Evolutionary conservation across 2,888 invertebrate genomes (phyloP).

Genomic region (Agriopis marginaria): DNA sequence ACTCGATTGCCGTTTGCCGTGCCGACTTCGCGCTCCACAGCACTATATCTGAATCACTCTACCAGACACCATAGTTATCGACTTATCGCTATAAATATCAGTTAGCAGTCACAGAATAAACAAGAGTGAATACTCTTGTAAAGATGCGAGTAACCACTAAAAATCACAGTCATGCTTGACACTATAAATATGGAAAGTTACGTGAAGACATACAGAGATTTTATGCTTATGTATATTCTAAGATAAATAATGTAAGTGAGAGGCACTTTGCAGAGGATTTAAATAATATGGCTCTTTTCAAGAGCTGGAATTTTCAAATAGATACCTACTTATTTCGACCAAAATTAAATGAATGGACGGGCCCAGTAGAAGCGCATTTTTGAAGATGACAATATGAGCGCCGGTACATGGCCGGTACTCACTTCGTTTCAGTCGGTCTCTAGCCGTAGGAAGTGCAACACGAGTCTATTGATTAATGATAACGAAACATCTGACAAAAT

Average conservation of each 20-base stretch:
- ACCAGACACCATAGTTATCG: background rate
- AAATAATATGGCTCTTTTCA: background rate
- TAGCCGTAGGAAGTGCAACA: too few relatives aligned
- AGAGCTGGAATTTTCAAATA: background rate
- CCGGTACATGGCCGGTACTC: too few relatives aligned
- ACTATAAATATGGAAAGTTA: slow-evolving; percentile 23
- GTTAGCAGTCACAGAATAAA: slow-evolving; percentile 6
- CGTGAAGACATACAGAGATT: slow-evolving; percentile 8
- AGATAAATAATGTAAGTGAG: slow-evolving; percentile 30
- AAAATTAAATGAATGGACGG: too few relatives aligned
- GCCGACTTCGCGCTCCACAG: slow-evolving; percentile 7
- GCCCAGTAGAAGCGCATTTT: too few relatives aligned
- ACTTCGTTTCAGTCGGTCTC: too few relatives aligned
- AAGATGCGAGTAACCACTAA: background rate
- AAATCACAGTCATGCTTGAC: slow-evolving; percentile 26
- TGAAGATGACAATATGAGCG: too few relatives aligned
- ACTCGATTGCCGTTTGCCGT: too few relatives aligned
- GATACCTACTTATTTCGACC: too few relatives aligned
- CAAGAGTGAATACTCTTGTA: background rate
- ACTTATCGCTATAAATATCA: slow-evolving; percentile 24
- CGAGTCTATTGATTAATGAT: too few relatives aligned
- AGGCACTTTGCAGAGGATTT: slow-evolving; percentile 29
- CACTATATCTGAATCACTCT: slow-evolving; percentile 17
- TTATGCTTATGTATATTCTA: slow-evolving; percentile 13
- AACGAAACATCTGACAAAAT: too few relatives aligned